Evolutionary conservation across 2,113 vertebrate species (phyloP), one percentile per base, ranked within the genome.

Genomic region (Lamprotornis superbus): DNA sequence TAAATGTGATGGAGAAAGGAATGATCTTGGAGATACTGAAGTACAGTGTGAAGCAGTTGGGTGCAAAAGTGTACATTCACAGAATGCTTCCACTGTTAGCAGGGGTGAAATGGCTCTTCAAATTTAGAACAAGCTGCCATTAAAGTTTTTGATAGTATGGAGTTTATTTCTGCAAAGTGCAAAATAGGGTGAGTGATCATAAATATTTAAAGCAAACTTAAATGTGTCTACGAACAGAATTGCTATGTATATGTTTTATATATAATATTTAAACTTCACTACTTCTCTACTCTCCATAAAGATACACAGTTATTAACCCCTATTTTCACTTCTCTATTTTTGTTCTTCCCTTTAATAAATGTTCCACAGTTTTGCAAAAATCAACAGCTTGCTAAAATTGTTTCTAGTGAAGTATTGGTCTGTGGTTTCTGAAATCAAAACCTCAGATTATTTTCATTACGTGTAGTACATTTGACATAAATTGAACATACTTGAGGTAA

Each of bases 151-250:
- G 10, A 12, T 47, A 69, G n/a, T 9, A 53, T 83, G 68, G 79
- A 90, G 73, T 90, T 84, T 90, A 68, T 87, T 95, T 92, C 80
- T 95, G 87, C 57, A 30, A 64, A 92, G 70, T 79, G 71, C 60
- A 76, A 61, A 85, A 80, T 70, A 44, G 71, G 25, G 18, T 71
- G 88, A 87, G 63, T 15, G 85, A n/a, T 83, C 18, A 35, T 59
- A 76, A 57, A 42, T 77, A 79, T 81, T 82, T 91, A 74, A 95
- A 89, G 28, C 30, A 69, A 80, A 67, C 55, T 77, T 86, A 69
- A 81, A 69, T 84, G 35, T 53, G 44, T 65, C 84, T 87, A 8
- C 0, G 2, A 31, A 40, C 19, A 61, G 95, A 33, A 47, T 56
- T 88, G 39, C 25, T 67, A 61, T 71, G 53, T 83, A 4, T 77